Evolutionary conservation across 2,888 invertebrate species (phyloP).

Genomic region (Agonopterix arenella): DNA sequence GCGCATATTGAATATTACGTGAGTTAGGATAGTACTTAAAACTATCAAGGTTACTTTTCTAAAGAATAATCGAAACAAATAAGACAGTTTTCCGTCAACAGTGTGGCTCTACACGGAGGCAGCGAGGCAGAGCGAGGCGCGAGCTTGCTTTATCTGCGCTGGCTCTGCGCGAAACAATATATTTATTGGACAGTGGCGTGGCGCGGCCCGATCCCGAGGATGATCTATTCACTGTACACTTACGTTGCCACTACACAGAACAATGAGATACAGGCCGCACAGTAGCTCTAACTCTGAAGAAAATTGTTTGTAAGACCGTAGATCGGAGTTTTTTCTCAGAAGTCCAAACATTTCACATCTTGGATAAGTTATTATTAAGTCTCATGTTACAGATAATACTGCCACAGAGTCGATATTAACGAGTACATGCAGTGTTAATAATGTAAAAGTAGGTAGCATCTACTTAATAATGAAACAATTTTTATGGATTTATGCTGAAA

Average conservation of each 20-base stretch:
- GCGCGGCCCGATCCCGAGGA: slow-evolving; percentile 54
- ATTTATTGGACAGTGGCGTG: slow-evolving; percentile 69
- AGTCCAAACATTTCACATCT: no score
- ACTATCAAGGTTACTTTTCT: neutral
- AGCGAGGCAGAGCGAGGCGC: slow-evolving; percentile 67
- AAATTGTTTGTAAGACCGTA: no score
- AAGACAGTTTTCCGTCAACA: slow-evolving; percentile 24
- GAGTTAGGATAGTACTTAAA: neutral
- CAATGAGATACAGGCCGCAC: slow-evolving; percentile 15
- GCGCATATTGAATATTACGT: no score
- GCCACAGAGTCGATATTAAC: no score
- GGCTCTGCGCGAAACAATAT: slow-evolving; percentile 75
- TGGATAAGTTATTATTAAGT: no score
- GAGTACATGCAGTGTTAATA: no score
- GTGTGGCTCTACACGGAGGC: slow-evolving; percentile 29
- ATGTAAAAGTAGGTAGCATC: no score
- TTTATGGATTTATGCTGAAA: slow-evolving; percentile 7
- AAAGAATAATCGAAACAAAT: neutral
- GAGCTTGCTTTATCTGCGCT: slow-evolving; percentile 75
- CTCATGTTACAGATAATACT: no score
- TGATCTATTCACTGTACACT: slow-evolving; percentile 65
- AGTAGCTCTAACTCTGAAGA: slow-evolving; percentile 3
- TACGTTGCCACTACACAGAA: slow-evolving; percentile 32
- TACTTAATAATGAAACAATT: neutral
- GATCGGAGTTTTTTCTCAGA: no score